Evolutionary conservation across 2,797 vertebrate species (phyloP).

Genomic region (Alca torda): DNA sequence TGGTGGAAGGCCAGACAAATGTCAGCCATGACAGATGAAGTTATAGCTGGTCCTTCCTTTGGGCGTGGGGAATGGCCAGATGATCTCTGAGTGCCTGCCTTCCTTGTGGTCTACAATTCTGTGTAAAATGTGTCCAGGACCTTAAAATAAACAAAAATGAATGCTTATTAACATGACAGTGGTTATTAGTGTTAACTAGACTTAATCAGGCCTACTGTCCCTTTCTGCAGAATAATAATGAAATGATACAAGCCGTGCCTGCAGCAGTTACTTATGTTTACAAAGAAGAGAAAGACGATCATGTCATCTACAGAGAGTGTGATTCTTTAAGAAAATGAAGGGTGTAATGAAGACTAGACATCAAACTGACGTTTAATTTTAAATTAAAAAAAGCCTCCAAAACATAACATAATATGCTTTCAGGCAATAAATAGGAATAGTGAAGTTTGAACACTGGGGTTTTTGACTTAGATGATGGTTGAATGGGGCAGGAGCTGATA

Average conservation of each 20-base stretch:
- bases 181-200: neutral
- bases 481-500: neutral
- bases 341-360: neutral
- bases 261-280: neutral
- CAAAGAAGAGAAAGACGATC: neutral
- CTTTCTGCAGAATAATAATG: neutral
- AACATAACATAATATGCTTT: fast-evolving
- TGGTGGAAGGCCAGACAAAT: neutral
- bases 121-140: neutral
- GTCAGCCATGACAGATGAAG: neutral
- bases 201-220: constrained; percentile 45
- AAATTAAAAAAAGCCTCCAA: neutral
- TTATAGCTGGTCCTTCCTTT: neutral
- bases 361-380: neutral
- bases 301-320: neutral
- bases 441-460: neutral
- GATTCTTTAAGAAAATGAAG: neutral
- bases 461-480: fast-evolving
- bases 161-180: neutral
- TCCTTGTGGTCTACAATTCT: neutral
- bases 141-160: neutral
- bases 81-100: neutral
- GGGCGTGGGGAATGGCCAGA: neutral
- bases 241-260: neutral
- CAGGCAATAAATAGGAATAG: neutral